Evolutionary conservation across 1,140 invertebrate genomes (phyloP).

Genomic region (Frieseomelitta varia): DNA sequence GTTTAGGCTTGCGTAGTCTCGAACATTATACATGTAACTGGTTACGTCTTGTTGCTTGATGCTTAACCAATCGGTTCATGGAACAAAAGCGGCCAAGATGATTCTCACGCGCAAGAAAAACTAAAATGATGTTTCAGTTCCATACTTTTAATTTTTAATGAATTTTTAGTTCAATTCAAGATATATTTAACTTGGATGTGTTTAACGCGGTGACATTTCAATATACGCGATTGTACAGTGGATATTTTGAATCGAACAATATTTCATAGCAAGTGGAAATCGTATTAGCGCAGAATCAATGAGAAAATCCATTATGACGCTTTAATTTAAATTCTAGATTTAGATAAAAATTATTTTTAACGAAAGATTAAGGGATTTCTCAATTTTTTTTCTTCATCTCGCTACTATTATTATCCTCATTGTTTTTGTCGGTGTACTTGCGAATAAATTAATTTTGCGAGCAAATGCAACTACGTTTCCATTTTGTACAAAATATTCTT

Average conservation of each 20-base stretch:
- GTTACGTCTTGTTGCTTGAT: too few relatives aligned
- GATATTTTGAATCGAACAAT: slow-evolving; percentile 3
- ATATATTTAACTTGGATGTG: too few relatives aligned
- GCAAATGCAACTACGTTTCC: not conserved
- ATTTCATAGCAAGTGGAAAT: slow-evolving; percentile 16
- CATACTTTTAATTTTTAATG: not conserved
- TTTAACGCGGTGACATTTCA: not conserved
- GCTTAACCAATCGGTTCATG: not conserved
- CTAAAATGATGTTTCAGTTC: not conserved
- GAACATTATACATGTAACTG: too few relatives aligned
- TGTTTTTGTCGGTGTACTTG: not conserved
- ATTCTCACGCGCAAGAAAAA: too few relatives aligned
- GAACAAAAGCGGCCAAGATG: not conserved
- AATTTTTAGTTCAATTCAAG: not conserved
- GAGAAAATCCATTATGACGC: slow-evolving; percentile 37
- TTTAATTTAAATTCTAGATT: not conserved
- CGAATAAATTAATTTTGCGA: not conserved
- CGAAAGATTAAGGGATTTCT: too few relatives aligned
- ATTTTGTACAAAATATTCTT: too few relatives aligned
- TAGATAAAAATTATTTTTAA: not conserved
- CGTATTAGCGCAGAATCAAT: slow-evolving; percentile 43
- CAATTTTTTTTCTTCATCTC: not conserved
- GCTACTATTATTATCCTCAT: not conserved
- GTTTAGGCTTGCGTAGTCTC: too few relatives aligned
- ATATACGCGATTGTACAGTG: not conserved